Evolutionary conservation across 2,888 invertebrate species (phyloP).

Genomic region (Hemicrepidius hirtus): DNA sequence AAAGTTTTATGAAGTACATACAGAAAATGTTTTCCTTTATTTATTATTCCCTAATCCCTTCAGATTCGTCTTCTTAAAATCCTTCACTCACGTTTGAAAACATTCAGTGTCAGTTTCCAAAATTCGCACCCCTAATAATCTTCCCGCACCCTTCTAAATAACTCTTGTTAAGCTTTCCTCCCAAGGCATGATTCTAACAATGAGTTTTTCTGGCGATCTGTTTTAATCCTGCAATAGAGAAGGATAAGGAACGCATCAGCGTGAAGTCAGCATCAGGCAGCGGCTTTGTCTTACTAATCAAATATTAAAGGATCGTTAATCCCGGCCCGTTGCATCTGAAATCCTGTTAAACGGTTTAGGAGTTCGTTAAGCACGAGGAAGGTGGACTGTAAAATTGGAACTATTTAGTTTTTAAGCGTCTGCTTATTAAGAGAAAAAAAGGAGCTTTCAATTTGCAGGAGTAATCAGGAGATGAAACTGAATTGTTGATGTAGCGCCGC

Average conservation of each 20-base stretch:
- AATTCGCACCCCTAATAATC: constrained; percentile 14
- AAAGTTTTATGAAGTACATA: too few species aligned
- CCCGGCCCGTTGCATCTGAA: constrained; percentile 44
- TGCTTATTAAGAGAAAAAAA: constrained; percentile 12
- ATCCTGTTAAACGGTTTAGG: constrained; percentile 52
- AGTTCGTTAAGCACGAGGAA: constrained; percentile 44
- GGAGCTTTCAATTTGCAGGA: background rate
- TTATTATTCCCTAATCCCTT: too few species aligned
- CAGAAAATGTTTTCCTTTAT: too few species aligned
- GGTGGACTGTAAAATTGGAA: constrained; percentile 48
- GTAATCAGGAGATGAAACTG: constrained; percentile 17
- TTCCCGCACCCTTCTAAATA: constrained; percentile 8
- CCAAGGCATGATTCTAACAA: constrained; percentile 30
- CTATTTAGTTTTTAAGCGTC: constrained; percentile 42
- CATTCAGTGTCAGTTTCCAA: background rate
- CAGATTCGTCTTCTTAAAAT: too few species aligned
- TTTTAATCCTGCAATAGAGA: constrained; percentile 45
- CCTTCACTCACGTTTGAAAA: too few species aligned
- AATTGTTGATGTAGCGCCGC: background rate
- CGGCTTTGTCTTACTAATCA: constrained; percentile 54
- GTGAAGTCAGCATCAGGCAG: constrained; percentile 50
- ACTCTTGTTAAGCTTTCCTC: constrained; percentile 12
- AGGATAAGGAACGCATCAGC: constrained; percentile 49
- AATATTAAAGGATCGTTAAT: constrained; percentile 54
- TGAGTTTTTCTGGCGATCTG: constrained; percentile 42